A percentile compares a stretch with the other conserved stretches of the same genome.
Evolutionary conservation across 2,888 invertebrate genomes (phyloP).

Genomic region (Mythimna ferrago): DNA sequence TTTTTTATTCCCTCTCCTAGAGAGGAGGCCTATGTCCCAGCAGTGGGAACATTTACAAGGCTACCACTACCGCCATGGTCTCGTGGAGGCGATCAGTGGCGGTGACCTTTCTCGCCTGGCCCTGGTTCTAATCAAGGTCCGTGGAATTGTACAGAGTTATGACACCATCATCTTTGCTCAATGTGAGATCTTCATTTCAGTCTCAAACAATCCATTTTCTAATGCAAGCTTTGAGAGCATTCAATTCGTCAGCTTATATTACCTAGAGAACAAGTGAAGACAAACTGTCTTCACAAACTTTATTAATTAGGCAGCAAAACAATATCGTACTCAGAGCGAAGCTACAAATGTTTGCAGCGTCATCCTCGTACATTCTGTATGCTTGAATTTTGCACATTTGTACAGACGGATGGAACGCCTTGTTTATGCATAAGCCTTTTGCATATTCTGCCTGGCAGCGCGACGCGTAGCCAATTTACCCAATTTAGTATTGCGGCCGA

Average conservation of each 20-base stretch:
- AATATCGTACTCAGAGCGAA: conserved; percentile 18
- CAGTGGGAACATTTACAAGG: no score
- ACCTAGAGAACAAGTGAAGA: conserved; percentile 7
- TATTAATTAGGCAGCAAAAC: conserved; percentile 45
- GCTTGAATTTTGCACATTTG: conserved; percentile 49
- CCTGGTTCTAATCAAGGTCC: no score
- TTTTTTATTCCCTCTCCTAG: no score
- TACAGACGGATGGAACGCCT: conserved; percentile 48
- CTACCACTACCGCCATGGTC: no score
- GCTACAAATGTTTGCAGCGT: conserved; percentile 27
- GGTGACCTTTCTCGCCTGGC: no score
- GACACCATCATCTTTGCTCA: not conserved
- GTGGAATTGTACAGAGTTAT: no score
- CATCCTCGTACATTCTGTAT: conserved; percentile 31
- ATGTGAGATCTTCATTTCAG: not conserved
- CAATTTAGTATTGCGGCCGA: conserved; percentile 58
- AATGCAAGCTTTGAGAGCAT: not conserved
- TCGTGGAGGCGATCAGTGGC: no score
- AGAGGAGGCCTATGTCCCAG: no score
- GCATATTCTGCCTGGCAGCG: conserved; percentile 64
- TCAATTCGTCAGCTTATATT: not conserved
- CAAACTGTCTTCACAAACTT: conserved; percentile 34
- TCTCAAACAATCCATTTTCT: not conserved
- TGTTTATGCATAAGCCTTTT: conserved; percentile 71
- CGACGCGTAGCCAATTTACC: conserved; percentile 59